Evolutionary conservation across 2,113 vertebrate genomes (phyloP), one percentile per base, ranked within the genome.

Genomic region (Tachysurus vachellii): DNA sequence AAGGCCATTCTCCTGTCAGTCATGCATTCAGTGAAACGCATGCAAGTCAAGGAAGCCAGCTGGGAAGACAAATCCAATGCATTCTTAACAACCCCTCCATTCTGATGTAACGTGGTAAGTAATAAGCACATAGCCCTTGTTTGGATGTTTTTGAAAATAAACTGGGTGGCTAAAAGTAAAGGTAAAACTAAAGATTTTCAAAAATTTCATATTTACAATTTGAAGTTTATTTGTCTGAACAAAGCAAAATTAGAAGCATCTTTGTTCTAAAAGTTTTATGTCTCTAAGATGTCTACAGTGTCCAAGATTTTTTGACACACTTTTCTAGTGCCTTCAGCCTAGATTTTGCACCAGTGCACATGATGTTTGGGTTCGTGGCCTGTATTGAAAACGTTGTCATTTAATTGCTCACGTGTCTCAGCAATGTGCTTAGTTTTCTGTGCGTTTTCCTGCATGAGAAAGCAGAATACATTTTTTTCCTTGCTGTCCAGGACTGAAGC

Each of bases 1-100:
- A 90, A 92, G 89, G 86, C 89, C 54, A 42, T 88, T 84, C 56
- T 87, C 82, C 71, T 88, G 86, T 86, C 87, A 89, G 82, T 75
- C 77, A 83, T 77, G 56, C 54, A 47, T 16, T 86, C 68, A 50
- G 31, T 17, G 31, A 85, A 85, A 31, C 47, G 56, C 66, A 70
- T 64, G 85, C 47, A 70, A 83, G 62, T 50, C 82, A 87, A 61
- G 61, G 83, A 87, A 84, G 70, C 77, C 85, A 82, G 62, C 81
- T 53, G 56, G 77, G 11, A 85, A 47, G 83, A 83, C 71, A 79
- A 88, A 76, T 59, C 66, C 62, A 47, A 53, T 68, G 59, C 56
- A 75, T 31, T 83, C n/a, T 81, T 81, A 87, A 76, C 50, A 28
- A 44, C 68, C 82, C 56, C 31, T 50, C 9, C 42, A 54, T 57